A percentile compares a stretch with the other conserved stretches of the same genome.
Evolutionary conservation across 2,113 vertebrate genomes (phyloP).

Genomic region (Ginglymostoma cirratum): DNA sequence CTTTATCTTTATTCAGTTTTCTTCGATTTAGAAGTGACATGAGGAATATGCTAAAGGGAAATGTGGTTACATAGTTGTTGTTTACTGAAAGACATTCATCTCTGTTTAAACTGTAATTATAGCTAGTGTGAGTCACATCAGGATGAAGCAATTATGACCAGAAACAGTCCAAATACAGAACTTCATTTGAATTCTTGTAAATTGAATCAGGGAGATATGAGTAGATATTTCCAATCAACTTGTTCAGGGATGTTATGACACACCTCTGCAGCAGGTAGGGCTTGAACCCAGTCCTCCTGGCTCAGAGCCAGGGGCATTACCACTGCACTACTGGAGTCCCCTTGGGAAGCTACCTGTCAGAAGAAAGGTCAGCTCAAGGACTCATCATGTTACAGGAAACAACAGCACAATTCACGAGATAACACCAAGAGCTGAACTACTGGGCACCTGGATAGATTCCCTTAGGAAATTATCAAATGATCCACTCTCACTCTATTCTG

Average conservation of each 20-base stretch:
- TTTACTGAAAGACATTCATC: conserved; percentile 9
- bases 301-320: too few relatives aligned
- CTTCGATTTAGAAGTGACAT: neutral
- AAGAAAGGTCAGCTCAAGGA: neutral
- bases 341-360: neutral
- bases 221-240: too few relatives aligned
- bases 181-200: neutral
- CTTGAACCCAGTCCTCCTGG: too few relatives aligned
- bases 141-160: neutral
- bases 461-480: neutral
- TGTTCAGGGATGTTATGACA: too few relatives aligned
- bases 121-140: neutral
- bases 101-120: neutral
- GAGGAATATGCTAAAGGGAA: neutral
- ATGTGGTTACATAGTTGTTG: neutral
- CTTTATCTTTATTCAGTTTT: conserved; percentile 24
- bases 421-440: neutral
- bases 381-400: neutral
- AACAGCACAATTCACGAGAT: neutral
- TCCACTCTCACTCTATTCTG: neutral
- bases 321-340: too few relatives aligned
- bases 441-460: neutral
- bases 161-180: neutral
- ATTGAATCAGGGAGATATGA: neutral
- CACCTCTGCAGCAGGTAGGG: too few relatives aligned